Percentiles rank a stretch among this genome's conserved stretches.
Evolutionary conservation across 2,888 invertebrate species (phyloP).

Genomic region (Oscheius myriophilus): DNA sequence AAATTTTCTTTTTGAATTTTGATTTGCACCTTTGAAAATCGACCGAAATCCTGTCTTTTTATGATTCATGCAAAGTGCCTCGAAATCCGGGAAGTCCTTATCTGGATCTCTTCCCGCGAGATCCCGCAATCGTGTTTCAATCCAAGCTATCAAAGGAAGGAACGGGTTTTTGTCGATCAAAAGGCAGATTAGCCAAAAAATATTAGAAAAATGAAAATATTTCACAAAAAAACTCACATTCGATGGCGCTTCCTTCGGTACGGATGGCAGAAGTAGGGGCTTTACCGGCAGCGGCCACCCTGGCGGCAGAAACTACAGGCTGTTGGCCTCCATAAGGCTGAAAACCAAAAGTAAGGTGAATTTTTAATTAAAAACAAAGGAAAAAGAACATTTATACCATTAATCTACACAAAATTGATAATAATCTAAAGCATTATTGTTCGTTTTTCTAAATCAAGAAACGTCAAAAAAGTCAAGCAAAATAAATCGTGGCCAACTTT

Average conservation of each 20-base stretch:
- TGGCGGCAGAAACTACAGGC: slow-evolving; percentile 38
- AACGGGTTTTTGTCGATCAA: no score
- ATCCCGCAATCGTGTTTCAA: slow-evolving; percentile 27
- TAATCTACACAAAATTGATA: no score
- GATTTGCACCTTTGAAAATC: no score
- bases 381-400: not conserved
- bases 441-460: no score
- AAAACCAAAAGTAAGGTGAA: not conserved
- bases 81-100: slow-evolving; percentile 27
- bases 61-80: not conserved
- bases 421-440: no score
- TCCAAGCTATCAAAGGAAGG: not conserved
- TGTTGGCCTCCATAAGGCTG: slow-evolving; percentile 6
- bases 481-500: no score
- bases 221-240: slow-evolving; percentile 35
- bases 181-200: not conserved
- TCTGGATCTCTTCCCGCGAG: slow-evolving; percentile 9
- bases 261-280: slow-evolving; percentile 47
- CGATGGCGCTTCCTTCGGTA: slow-evolving; percentile 44
- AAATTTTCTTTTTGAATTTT: no score
- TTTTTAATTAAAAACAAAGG: not conserved
- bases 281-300: slow-evolving; percentile 55
- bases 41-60: no score
- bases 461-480: not conserved
- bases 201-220: not conserved